phyloP scores from a whole-genome alignment of 1,140 invertebrate genomes.

The Drosophila murphyi region DNA sequence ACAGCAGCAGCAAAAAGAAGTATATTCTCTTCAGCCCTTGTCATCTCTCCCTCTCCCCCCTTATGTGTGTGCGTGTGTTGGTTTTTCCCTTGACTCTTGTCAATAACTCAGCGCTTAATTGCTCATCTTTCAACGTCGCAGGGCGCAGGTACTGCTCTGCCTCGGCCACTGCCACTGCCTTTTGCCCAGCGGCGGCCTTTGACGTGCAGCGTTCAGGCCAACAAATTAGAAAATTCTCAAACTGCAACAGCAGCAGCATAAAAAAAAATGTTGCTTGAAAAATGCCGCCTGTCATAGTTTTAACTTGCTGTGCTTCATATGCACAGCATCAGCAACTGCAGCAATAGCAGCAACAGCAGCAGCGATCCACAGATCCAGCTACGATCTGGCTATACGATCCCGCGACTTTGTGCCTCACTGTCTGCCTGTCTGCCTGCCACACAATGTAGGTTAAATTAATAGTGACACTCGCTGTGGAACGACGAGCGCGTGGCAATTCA shows the following conservation, averaged over 20 bases:
- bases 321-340: constrained; percentile 1
- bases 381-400: constrained; percentile 14
- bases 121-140: constrained; percentile 78
- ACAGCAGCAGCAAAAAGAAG: not conserved
- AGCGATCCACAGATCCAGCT: not conserved
- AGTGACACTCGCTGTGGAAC: constrained; percentile 66
- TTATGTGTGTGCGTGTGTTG: constrained; percentile 6
- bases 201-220: constrained; percentile 15
- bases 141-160: constrained; percentile 17
- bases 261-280: constrained; percentile 34
- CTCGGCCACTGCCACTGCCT: constrained; percentile 10
- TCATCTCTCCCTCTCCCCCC: not conserved
- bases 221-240: constrained; percentile 62
- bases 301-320: constrained; percentile 50
- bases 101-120: constrained; percentile 81
- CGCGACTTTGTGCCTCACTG: not conserved
- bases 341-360: no score
- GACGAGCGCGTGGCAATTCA: constrained; percentile 39
- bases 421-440: constrained; percentile 24
- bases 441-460: constrained; percentile 79
- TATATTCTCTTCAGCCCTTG: no score
- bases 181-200: constrained; percentile 39
- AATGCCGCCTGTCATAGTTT: constrained; percentile 63
- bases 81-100: constrained; percentile 53
- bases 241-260: not conserved